Percentiles rank a stretch among this genome's conserved stretches.
These are phyloP conservation scores for Pangasius sanitwongsei DNA, from an alignment of 2,797 vertebrate genomes.

Conservation along the genomic window DNA sequence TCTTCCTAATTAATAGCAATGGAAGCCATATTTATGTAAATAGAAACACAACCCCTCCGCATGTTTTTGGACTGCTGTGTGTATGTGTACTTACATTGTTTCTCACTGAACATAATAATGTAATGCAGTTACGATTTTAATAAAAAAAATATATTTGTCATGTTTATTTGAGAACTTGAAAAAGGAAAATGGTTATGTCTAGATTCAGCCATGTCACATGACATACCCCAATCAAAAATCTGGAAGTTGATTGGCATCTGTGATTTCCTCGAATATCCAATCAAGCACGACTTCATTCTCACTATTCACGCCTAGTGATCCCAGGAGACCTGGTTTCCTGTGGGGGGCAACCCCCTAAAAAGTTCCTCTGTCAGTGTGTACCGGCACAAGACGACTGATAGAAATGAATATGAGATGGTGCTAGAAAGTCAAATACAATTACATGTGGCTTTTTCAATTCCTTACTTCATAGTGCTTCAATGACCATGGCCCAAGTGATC, in stretches of 20 bases:
- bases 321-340: not conserved
- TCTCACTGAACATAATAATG: not conserved
- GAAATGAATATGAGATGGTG: conserved; percentile 13
- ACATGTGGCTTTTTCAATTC: conserved; percentile 73
- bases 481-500: conserved; percentile 74
- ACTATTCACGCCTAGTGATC: not conserved
- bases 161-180: not conserved
- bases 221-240: not conserved
- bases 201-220: not conserved
- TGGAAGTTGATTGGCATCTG: not conserved
- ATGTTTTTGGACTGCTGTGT: conserved; percentile 4
- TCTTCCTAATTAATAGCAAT: not conserved
- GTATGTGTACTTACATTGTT: not conserved
- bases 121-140: not conserved
- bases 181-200: not conserved
- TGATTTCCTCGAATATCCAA: not conserved
- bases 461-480: conserved; percentile 73
- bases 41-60: not conserved
- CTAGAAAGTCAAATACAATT: conserved; percentile 45
- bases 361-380: conserved; percentile 41
- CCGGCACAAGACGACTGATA: not conserved
- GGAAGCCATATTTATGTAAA: not conserved
- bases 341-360: conserved; percentile 15
- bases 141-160: not conserved
- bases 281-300: not conserved